These are phyloP conservation scores for Cyclophora albipunctata DNA, from an alignment of 2,888 invertebrate species.

Conservation along the genomic window DNA sequence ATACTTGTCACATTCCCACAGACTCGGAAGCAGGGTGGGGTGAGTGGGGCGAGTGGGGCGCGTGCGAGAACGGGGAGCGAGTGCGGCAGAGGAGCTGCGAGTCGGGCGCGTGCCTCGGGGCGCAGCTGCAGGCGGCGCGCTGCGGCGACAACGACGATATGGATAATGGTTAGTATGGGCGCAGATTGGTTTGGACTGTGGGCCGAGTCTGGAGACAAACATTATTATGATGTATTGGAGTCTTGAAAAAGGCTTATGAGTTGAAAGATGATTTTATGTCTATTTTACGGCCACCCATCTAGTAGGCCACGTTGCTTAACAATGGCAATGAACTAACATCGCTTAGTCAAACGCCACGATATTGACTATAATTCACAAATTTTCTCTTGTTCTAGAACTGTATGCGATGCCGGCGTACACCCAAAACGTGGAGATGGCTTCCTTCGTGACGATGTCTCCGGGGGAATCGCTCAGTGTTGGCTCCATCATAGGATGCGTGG, in stretches of 20 bases:
- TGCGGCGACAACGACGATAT: slow-evolving; percentile 61
- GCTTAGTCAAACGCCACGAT: too few species aligned
- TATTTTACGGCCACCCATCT: too few species aligned
- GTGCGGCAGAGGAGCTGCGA: slow-evolving; percentile 81
- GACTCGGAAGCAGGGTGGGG: slow-evolving; percentile 72
- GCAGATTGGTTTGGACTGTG: too few species aligned
- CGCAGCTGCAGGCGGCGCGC: slow-evolving; percentile 79
- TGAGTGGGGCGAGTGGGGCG: slow-evolving; percentile 85
- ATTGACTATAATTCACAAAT: too few species aligned
- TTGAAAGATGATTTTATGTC: too few species aligned
- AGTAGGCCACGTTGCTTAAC: too few species aligned
- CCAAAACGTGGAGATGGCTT: slow-evolving; percentile 63
- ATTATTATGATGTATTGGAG: too few species aligned
- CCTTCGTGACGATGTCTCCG: slow-evolving; percentile 50
- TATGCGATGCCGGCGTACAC: slow-evolving; percentile 66
- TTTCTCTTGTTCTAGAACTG: slow-evolving; percentile 33
- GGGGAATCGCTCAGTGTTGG: slow-evolving; percentile 44
- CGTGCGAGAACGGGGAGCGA: slow-evolving; percentile 81
- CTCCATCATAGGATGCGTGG: slow-evolving; percentile 52
- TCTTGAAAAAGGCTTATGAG: too few species aligned
- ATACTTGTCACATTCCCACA: slow-evolving; percentile 8
- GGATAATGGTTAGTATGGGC: slow-evolving; percentile 46
- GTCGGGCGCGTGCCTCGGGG: slow-evolving; percentile 80
- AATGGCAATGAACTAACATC: too few species aligned
- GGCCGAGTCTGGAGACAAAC: too few species aligned